Conservation (phyloP, 1,140 invertebrate species). For the Macrotrachela quadricornifera region DNA sequence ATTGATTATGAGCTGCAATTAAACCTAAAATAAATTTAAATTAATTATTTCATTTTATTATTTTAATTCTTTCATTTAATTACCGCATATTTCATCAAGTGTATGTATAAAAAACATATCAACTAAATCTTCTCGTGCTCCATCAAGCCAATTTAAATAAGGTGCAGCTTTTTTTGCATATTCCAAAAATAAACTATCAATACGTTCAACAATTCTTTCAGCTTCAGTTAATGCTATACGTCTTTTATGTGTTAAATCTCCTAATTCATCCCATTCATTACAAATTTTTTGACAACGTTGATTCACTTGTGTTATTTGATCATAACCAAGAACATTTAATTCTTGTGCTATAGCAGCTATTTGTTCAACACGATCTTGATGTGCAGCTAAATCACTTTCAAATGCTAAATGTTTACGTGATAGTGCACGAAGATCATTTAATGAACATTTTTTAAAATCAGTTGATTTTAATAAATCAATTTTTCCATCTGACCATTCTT, state of each 20-base stretch:
- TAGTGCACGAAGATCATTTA: constrained; percentile 66
- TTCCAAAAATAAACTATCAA: constrained; percentile 89
- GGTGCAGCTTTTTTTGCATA: constrained; percentile 94
- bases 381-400: constrained; percentile 84
- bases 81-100: constrained; percentile 59
- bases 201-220: constrained; percentile 84
- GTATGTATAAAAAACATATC: constrained; percentile 99
- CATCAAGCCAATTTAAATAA: constrained; percentile 98
- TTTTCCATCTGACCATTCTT: constrained; percentile 92
- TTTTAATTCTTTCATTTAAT: too few species aligned
- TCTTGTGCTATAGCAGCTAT: constrained; percentile 97
- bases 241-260: constrained; percentile 4
- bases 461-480: constrained; percentile 65
- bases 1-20: constrained; percentile 85
- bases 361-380: constrained; percentile 89
- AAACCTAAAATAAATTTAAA: constrained; percentile 37
- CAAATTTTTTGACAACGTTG: constrained; percentile 75
- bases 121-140: constrained; percentile 81
- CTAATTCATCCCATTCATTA: constrained; percentile 11
- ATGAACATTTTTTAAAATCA: constrained; percentile 80
- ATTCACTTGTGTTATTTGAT: constrained; percentile 79
- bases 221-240: constrained; percentile 41
- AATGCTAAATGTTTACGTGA: constrained; percentile 99
- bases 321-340: constrained; percentile 85
- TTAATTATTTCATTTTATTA: too few species aligned